Evolutionary conservation across 2,888 invertebrate species (phyloP).

Genomic region (Tinea semifulvella): DNA sequence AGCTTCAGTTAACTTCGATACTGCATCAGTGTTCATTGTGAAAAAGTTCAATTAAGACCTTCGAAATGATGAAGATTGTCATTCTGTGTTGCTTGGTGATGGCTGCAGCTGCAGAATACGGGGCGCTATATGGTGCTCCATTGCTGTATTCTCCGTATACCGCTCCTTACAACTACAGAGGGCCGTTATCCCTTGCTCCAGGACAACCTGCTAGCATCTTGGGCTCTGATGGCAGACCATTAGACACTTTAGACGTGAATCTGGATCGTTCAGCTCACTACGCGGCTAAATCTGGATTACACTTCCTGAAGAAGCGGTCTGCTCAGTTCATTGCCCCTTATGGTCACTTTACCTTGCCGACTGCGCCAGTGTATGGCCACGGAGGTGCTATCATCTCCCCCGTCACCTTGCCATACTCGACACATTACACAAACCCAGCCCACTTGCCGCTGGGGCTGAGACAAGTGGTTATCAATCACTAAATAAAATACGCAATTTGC

Average conservation of each 20-base stretch:
- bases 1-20: conserved; percentile 24
- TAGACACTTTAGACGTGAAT: conserved; percentile 55
- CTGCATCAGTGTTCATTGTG: conserved; percentile 44
- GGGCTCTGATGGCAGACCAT: conserved; percentile 49
- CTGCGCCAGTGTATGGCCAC: conserved; percentile 24
- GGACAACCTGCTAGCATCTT: conserved; percentile 53
- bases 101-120: conserved; percentile 49
- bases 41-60: conserved; percentile 52
- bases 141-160: conserved; percentile 23
- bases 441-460: conserved; percentile 32
- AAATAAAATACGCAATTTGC: too few relatives aligned
- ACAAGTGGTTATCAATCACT: too few relatives aligned
- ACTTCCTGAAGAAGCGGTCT: conserved; percentile 38
- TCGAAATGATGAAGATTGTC: conserved; percentile 63
- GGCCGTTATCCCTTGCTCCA: conserved; percentile 50
- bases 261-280: conserved; percentile 50
- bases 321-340: conserved; percentile 19
- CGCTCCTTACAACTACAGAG: conserved; percentile 40
- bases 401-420: conserved; percentile 27
- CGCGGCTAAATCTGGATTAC: conserved; percentile 44
- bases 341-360: conserved; percentile 18
- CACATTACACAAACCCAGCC: conserved; percentile 31
- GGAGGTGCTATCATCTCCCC: conserved; percentile 2
- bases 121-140: not conserved
- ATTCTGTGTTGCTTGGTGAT: conserved; percentile 71